Evolutionary conservation across 2,797 vertebrate species (phyloP).

Genomic region (Molothrus ater): DNA sequence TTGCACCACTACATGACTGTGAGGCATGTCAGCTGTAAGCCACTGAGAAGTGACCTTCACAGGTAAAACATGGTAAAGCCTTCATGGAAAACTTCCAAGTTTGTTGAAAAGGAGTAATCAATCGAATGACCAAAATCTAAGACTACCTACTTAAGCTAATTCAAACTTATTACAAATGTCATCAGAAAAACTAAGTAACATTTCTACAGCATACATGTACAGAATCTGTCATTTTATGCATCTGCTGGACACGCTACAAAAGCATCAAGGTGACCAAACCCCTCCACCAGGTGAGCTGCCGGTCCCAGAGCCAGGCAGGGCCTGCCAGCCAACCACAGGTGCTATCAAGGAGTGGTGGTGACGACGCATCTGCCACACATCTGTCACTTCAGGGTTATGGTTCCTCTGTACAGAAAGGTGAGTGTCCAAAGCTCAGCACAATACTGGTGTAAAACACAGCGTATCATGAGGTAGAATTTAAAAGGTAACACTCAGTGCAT

Average conservation of each 20-base stretch:
- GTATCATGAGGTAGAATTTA: conserved; percentile 68
- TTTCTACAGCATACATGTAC: background rate
- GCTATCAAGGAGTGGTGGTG: background rate
- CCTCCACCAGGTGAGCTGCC: background rate
- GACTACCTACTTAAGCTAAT: background rate
- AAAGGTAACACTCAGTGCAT: conserved; percentile 58
- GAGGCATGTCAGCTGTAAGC: background rate
- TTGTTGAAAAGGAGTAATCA: background rate
- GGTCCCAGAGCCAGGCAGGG: background rate
- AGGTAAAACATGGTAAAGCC: background rate
- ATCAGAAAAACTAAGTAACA: conserved; percentile 10
- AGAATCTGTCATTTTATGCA: background rate
- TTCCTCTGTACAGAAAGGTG: background rate
- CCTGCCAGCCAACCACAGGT: background rate
- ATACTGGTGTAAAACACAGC: conserved; percentile 43
- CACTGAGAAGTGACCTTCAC: background rate
- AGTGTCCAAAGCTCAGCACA: conserved; percentile 30
- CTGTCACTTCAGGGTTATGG: background rate
- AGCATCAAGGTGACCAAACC: background rate
- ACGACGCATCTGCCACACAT: fast-evolving
- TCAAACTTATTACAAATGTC: background rate
- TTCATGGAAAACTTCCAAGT: background rate
- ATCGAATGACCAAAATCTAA: background rate
- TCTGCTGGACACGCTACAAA: background rate
- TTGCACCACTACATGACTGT: background rate